Evolutionary conservation across 2,888 invertebrate genomes (phyloP).

Genomic region (Prenolepis imparis): DNA sequence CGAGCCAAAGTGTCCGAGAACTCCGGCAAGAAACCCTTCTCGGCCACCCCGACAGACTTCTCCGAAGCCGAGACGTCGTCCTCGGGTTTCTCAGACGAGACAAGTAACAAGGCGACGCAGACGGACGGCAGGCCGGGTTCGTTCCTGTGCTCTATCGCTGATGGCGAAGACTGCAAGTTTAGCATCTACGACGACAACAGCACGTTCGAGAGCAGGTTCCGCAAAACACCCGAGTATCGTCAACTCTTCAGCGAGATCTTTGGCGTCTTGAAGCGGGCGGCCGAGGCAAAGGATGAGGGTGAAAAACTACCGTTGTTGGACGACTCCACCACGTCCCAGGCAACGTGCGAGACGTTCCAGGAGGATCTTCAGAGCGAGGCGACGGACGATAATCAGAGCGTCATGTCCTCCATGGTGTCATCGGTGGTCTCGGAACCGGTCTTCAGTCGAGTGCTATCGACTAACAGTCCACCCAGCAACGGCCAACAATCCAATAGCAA

Average conservation of each 20-base stretch:
- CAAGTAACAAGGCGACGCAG: conserved; percentile 92
- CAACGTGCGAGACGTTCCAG: conserved; percentile 88
- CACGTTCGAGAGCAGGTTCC: conserved; percentile 93
- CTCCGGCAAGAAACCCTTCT: conserved; percentile 83
- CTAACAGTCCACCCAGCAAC: conserved; percentile 24
- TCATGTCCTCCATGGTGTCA: conserved; percentile 92
- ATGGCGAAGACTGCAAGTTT: conserved; percentile 94
- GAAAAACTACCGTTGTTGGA: conserved; percentile 92
- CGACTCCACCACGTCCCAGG: conserved; percentile 88
- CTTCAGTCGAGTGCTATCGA: conserved; percentile 69
- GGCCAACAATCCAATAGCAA: conserved; percentile 32
- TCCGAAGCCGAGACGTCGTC: conserved; percentile 95
- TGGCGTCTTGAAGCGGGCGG: conserved; percentile 93
- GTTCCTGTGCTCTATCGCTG: conserved; percentile 94
- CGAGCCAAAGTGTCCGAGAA: conserved; percentile 64
- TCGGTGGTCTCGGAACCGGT: conserved; percentile 84
- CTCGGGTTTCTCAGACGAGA: conserved; percentile 94
- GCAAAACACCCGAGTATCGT: conserved; percentile 93
- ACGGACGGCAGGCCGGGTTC: conserved; percentile 93
- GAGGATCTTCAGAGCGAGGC: conserved; percentile 89
- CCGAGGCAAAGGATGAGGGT: conserved; percentile 93
- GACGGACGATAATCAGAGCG: conserved; percentile 92
- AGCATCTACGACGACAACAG: conserved; percentile 93
- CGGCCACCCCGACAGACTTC: conserved; percentile 93
- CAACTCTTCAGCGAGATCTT: conserved; percentile 95